Base-by-base conservation (phyloP, 2,797 vertebrate species). In the Gymnopithys bicolor region DNA sequence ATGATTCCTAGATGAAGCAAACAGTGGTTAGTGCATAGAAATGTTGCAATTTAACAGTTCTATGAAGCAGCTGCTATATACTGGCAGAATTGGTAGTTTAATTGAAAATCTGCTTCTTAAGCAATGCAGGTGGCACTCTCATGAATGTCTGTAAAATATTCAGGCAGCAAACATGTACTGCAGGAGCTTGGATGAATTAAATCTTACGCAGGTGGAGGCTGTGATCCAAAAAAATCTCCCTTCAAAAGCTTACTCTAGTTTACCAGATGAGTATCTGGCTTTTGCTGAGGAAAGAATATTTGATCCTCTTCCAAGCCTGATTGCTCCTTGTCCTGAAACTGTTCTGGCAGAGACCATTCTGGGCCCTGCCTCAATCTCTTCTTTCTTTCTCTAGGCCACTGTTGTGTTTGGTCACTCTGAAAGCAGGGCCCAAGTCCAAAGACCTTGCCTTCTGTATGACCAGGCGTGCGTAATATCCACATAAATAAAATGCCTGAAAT, bases 231-330 rank as follows among this genome's bases (percentile, higher is more conserved):
- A n/a, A 89, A 87, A 89, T 69, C 30, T 79, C 51, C 68, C 39
- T 95, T 92, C 48, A 58, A 67, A 95, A 87, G 41, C 62, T 55
- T 84, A 9, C 39, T 92, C 46, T 82, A 7, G 24, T 94, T 93
- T 85, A 89, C 45, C 73, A 84, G 62, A 93, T 75, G 84, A 64
- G 33, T 95, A 32, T 93, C 95, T 93, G 80, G 52, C 92, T 89
- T 82, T 90, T 33, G 13, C 52, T 74, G 48, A 87, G 70, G 84
- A 68, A 74, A 49, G 41, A 92, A 60, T 89, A 56, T 62, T 97
- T 97, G 79, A 79, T 94, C 64, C 28, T 89, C 4, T 87, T 91
- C 78, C 70, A 93, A 76, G 33, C 30, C 71, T 69, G 55, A 28
- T 55, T 81, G 45, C 25, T 92, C 1, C 37, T 96, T 95, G 74